Evolutionary conservation across 2,797 vertebrate species (phyloP).

Genomic region (Girardinus metallicus): DNA sequence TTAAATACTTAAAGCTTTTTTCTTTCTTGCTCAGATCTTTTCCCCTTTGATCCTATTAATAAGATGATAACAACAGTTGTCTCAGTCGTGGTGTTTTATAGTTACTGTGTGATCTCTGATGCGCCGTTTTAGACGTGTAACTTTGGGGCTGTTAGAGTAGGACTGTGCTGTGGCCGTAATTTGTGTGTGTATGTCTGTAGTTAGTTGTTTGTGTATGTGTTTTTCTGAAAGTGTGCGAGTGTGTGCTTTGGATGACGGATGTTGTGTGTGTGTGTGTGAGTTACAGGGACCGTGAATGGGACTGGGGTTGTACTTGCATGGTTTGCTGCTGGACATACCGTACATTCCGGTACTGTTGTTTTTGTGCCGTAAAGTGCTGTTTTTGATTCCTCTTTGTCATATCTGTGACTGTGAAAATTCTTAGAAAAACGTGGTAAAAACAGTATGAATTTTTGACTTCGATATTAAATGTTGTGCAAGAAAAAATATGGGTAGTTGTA

Average conservation of each 20-base stretch:
- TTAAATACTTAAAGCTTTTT: conserved; percentile 14
- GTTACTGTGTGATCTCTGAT: conserved; percentile 65
- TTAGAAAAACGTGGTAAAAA: conserved; percentile 60
- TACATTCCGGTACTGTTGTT: conserved; percentile 78
- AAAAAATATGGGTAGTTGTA: conserved; percentile 27
- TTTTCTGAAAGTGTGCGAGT: conserved; percentile 30
- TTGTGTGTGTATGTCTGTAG: conserved; percentile 53
- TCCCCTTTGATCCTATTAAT: conserved; percentile 43
- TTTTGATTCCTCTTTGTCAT: conserved; percentile 73
- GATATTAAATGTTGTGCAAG: conserved; percentile 52
- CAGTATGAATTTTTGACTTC: conserved; percentile 33
- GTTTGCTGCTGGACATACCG: conserved; percentile 68
- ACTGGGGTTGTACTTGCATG: conserved; percentile 59
- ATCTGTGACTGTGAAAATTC: conserved; percentile 69
- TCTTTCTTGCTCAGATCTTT: conserved; percentile 32
- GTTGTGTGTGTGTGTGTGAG: background rate
- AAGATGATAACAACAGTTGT: conserved; percentile 46
- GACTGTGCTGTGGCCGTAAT: conserved; percentile 69
- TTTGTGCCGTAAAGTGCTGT: conserved; percentile 80
- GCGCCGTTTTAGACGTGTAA: conserved; percentile 61
- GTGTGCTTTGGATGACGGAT: conserved; percentile 19
- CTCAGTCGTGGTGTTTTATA: conserved; percentile 60
- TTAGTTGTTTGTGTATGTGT: conserved; percentile 7
- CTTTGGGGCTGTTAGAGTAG: conserved; percentile 67
- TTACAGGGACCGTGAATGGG: conserved; percentile 25